A percentile compares a stretch with the other conserved stretches of the same genome.
Conservation (phyloP, 1,140 invertebrate genomes). For the Tribolium madens region DNA sequence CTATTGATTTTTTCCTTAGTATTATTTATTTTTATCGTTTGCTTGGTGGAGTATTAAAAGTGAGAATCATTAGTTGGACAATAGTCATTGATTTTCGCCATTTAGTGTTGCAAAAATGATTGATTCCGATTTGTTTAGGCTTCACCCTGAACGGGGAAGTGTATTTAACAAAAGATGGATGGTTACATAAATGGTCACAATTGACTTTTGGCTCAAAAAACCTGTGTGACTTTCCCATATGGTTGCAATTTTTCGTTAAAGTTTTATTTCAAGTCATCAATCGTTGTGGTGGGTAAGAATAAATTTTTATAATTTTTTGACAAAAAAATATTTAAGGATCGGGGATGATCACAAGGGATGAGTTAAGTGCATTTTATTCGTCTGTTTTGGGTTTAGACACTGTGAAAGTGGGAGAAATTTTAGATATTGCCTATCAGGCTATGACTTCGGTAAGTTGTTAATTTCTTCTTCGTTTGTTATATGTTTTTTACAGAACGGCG, state of each 20-base stretch:
- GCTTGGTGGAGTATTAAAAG: not conserved
- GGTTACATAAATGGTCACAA: conserved; percentile 76
- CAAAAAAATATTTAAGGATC: conserved; percentile 65
- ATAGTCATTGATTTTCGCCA: not conserved
- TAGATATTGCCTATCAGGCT: conserved; percentile 75
- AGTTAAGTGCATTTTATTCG: conserved; percentile 75
- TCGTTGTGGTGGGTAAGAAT: conserved; percentile 69
- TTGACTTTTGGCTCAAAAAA: conserved; percentile 69
- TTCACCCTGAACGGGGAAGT: conserved; percentile 60
- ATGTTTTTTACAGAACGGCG: conserved; percentile 72
- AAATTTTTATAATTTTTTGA: not conserved
- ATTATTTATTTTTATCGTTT: no score
- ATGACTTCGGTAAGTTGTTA: conserved; percentile 75
- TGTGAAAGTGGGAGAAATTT: conserved; percentile 72
- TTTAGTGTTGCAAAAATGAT: not conserved
- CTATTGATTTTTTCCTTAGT: conserved; percentile 18
- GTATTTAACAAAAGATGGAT: conserved; percentile 70
- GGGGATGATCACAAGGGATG: conserved; percentile 74
- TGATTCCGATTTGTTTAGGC: conserved; percentile 50
- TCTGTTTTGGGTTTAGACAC: conserved; percentile 75
- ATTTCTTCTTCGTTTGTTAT: not conserved
- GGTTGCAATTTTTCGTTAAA: conserved; percentile 79
- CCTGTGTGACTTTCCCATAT: conserved; percentile 74
- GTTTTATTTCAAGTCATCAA: conserved; percentile 80
- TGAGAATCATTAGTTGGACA: not conserved